Conservation (phyloP, 2,113 vertebrate genomes). For the Lanius collurio region DNA sequence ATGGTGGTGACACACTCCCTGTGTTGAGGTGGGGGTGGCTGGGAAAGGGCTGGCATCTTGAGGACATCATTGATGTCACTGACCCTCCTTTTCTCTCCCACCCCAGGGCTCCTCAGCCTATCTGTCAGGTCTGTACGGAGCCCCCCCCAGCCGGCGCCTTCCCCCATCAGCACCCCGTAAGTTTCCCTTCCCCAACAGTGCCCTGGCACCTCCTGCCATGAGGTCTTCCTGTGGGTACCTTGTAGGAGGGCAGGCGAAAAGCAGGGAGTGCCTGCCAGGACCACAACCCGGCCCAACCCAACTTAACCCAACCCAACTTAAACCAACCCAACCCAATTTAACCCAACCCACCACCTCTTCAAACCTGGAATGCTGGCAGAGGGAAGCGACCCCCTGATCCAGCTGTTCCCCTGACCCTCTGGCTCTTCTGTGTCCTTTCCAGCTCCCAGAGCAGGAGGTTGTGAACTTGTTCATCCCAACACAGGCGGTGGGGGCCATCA, state of each 20-base stretch:
- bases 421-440: not conserved
- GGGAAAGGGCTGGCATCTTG: not conserved
- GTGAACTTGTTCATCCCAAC: constrained; percentile 95
- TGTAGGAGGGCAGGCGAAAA: not conserved
- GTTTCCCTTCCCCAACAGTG: constrained; percentile 41
- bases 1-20: accelerated
- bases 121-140: constrained; percentile 85
- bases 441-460: constrained; percentile 91
- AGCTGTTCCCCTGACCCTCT: not conserved
- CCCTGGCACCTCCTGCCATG: not conserved
- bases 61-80: not conserved
- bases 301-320: not conserved
- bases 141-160: constrained; percentile 77
- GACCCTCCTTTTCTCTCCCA: constrained; percentile 17
- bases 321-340: too few relatives aligned
- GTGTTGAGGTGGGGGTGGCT: accelerated
- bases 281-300: accelerated
- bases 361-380: not conserved
- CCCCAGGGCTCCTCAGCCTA: constrained; percentile 88
- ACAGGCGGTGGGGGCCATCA: constrained; percentile 94
- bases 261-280: not conserved
- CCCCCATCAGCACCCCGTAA: constrained; percentile 86
- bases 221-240: not conserved
- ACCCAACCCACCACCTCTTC: not conserved
- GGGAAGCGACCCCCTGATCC: accelerated